phyloP scores from a whole-genome alignment of 2,888 invertebrate species.

The Dendrolimus pini region DNA sequence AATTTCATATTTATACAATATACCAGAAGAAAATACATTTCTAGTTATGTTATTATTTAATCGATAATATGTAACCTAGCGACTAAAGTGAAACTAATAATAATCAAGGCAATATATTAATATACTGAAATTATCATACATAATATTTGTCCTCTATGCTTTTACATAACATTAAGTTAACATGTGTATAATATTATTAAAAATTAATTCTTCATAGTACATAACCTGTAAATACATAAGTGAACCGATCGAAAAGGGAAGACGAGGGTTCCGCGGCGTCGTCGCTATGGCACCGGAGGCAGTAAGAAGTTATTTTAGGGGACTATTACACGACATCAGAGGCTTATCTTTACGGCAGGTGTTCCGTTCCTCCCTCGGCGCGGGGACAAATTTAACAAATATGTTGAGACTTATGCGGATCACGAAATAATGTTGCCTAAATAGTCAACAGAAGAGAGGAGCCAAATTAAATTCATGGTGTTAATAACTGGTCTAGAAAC shows the following conservation, averaged over 20 bases:
- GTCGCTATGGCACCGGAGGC: constrained; percentile 71
- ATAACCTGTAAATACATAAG: constrained; percentile 26
- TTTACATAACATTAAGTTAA: constrained; percentile 3
- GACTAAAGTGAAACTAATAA: too few relatives aligned
- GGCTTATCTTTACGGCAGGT: constrained; percentile 77
- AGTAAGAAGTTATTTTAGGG: constrained; percentile 75
- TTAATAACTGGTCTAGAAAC: too few relatives aligned
- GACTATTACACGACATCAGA: constrained; percentile 68
- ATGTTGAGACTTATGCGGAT: constrained; percentile 69
- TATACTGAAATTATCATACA: not conserved
- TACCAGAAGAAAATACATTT: too few relatives aligned
- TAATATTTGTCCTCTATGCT: not conserved
- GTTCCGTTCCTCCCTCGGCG: constrained; percentile 49
- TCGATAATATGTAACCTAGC: too few relatives aligned
- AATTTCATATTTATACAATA: too few relatives aligned
- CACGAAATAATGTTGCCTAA: constrained; percentile 34
- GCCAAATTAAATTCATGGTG: too few relatives aligned
- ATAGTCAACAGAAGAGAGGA: constrained; percentile 3
- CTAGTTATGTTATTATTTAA: too few relatives aligned
- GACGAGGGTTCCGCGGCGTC: constrained; percentile 34
- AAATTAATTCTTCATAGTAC: constrained; percentile 3
- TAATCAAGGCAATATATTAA: not conserved
- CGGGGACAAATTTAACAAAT: constrained; percentile 69
- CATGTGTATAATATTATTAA: constrained; percentile 13
- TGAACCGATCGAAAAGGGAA: constrained; percentile 25